Evolutionary conservation across 1,140 invertebrate genomes (phyloP), one percentile per base, ranked within the genome.

Genomic region (Euwallacea fornicatus): DNA sequence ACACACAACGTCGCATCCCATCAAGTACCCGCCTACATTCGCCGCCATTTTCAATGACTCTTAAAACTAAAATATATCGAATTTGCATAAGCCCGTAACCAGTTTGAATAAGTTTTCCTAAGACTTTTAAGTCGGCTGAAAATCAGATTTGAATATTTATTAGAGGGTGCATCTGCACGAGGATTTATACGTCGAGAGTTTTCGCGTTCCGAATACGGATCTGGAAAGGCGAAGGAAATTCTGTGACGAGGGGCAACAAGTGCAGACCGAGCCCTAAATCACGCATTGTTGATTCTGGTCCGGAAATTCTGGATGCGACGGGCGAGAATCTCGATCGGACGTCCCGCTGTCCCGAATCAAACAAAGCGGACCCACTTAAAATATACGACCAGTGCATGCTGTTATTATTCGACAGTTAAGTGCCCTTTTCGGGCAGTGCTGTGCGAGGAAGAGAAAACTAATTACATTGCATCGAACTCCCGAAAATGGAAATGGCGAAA

Each of bases 351-450:
- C 61, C 61, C 61, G 47, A 63, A 63, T 63, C 61, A 63, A 63
- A 63, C 61, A 63, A 63, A 63, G 61, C 44, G 61, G 61, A 63
- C 42, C 43, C 61, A 63, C 61, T 63, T 63, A 63, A 63, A 63
- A 63, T 15, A 53, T 60, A 60, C 61, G 61, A 63, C 61, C 41
- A 63, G 61, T 63, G 61, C 47, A 63, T 63, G 61, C 61, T 46
- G 42, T 61, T 61, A 61, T 42, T 61, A 43, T 43, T 61, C 33
- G 59, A 61, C 42, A 61, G 59, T 61, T 42, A 42, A 61, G 59
- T 61, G 59, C 16, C 15, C 42, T 61, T 61, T 33, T 33, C 21
- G 21, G 21, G 21, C 21, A 33, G 21, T 33, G 21, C 58, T 60
- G 21, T 11, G 10, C 21, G 42, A 41, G 9, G 41, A 33, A 7